Conservation (phyloP, 1,140 invertebrate genomes). For the Drosophila baimaii region DNA sequence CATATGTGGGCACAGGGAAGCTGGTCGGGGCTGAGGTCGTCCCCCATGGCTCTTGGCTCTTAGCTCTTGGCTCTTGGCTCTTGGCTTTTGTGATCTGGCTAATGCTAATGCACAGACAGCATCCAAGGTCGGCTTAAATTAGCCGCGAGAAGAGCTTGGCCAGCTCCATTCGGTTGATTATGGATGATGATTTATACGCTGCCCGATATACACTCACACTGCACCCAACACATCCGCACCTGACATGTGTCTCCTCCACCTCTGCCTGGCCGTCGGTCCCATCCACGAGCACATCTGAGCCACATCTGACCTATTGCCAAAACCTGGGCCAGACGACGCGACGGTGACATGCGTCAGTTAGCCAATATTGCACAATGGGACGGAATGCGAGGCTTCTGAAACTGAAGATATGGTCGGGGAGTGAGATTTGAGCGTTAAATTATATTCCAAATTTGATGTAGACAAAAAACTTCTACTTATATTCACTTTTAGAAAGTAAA, state of each 20-base stretch:
- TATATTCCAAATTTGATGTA: no score
- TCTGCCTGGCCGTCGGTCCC: neutral
- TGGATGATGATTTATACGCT: conserved; percentile 55
- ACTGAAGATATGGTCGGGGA: neutral
- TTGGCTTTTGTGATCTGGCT: conserved; percentile 73
- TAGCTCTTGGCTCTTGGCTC: conserved; percentile 41
- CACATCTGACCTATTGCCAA: conserved; percentile 54
- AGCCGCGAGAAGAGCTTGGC: conserved; percentile 57
- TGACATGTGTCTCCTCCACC: conserved; percentile 8
- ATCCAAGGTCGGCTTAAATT: conserved; percentile 75
- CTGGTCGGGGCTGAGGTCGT: conserved; percentile 56
- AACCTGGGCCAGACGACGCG: conserved; percentile 8
- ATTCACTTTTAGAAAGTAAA: no score
- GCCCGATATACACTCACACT: conserved; percentile 42
- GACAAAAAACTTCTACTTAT: neutral
- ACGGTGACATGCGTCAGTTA: conserved; percentile 36
- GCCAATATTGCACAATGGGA: conserved; percentile 32
- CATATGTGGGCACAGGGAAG: conserved; percentile 34
- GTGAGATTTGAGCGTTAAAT: neutral
- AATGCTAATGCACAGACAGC: conserved; percentile 70
- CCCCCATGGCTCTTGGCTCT: conserved; percentile 52
- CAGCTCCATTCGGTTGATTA: conserved; percentile 50
- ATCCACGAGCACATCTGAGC: conserved; percentile 16
- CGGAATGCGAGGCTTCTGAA: neutral
- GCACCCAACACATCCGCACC: conserved; percentile 24